A percentile compares a stretch with the other conserved stretches of the same genome.
These are phyloP conservation scores for Oscheius sp. DNA, from an alignment of 2,888 invertebrate genomes.

Conservation along the genomic window DNA sequence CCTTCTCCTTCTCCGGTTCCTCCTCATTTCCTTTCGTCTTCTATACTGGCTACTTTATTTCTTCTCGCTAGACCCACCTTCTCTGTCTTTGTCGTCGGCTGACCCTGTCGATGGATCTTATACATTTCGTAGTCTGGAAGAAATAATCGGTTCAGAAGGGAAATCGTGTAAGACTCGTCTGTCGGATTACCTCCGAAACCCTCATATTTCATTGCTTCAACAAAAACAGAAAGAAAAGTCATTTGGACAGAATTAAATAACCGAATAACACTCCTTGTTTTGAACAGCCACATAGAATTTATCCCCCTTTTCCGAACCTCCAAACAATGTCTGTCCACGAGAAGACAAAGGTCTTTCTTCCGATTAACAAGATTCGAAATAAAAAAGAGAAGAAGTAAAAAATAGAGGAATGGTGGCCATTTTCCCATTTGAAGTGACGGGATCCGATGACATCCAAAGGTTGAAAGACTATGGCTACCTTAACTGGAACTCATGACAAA, in stretches of 20 bases:
- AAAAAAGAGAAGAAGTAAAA: constrained; percentile 1
- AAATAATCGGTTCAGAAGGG: not conserved
- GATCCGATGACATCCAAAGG: constrained; percentile 19
- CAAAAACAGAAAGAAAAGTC: not conserved
- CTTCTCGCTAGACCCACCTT: not conserved
- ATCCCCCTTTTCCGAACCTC: too few species aligned
- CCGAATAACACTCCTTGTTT: constrained; percentile 12
- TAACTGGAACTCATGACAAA: too few species aligned
- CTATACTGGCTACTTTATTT: not conserved
- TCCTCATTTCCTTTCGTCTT: constrained; percentile 8
- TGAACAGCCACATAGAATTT: not conserved
- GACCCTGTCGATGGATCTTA: constrained; percentile 51
- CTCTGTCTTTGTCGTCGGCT: constrained; percentile 27
- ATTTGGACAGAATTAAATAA: too few species aligned
- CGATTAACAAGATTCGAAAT: not conserved
- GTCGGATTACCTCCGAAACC: constrained; percentile 26
- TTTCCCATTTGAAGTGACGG: not conserved
- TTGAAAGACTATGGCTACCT: not conserved
- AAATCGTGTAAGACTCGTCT: not conserved
- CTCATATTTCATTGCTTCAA: not conserved
- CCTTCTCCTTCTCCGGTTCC: constrained; percentile 13
- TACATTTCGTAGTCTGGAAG: constrained; percentile 55
- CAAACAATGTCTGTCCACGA: too few species aligned
- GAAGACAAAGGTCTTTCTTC: not conserved
- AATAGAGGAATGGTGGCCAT: not conserved